phyloP scores from a whole-genome alignment of 1,140 invertebrate genomes.

The Daktulosphaira vitifoliae region DNA sequence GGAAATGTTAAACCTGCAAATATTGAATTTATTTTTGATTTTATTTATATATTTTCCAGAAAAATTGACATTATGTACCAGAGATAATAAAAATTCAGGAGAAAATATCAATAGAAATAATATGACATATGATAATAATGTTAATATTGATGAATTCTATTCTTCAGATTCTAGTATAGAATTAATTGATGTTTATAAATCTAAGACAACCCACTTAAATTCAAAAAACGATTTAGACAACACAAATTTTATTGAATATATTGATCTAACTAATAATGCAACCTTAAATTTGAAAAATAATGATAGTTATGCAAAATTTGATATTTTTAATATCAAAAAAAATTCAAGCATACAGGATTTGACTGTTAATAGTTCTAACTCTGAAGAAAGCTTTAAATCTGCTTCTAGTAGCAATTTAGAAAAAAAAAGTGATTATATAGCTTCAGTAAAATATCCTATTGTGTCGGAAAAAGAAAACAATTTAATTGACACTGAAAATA shows the following conservation, averaged over 20 bases:
- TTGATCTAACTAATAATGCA: not conserved
- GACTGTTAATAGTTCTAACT: not conserved
- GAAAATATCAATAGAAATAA: not conserved
- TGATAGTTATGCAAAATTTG: no score
- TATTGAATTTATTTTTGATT: no score
- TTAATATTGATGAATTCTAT: not conserved
- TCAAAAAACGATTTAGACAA: no score
- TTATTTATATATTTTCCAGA: not conserved
- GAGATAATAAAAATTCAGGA: not conserved
- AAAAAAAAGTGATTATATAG: not conserved
- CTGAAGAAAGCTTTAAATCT: conserved; percentile 21
- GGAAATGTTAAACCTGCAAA: no score
- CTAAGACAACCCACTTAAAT: no score
- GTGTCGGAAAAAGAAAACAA: no score
- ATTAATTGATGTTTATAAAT: conserved; percentile 3
- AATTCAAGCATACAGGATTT: no score
- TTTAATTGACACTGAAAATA: not conserved
- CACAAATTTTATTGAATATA: not conserved
- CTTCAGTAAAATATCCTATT: not conserved
- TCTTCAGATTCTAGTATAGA: conserved; percentile 26
- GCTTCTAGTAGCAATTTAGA: not conserved
- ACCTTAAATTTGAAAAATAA: not conserved
- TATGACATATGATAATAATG: not conserved
- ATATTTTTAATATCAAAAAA: no score
- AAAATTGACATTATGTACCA: not conserved